phyloP scores from a whole-genome alignment of 2,888 invertebrate genomes.

The Brachypterus glaber region DNA sequence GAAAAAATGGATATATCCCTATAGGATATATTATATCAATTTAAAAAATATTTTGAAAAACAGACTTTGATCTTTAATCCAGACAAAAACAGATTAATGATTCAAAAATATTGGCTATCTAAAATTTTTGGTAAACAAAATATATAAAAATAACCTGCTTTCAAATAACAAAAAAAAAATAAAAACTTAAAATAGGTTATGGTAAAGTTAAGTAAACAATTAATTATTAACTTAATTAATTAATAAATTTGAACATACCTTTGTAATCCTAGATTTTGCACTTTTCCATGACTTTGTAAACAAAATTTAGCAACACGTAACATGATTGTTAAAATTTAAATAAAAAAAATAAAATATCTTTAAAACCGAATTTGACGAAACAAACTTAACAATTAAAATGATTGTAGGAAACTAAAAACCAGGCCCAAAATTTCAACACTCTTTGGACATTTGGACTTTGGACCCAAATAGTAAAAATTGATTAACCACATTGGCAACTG shows the following conservation, averaged over 20 bases:
- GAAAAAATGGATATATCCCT: too few relatives aligned
- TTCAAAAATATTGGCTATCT: too few relatives aligned
- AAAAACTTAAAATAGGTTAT: too few relatives aligned
- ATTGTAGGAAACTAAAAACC: background rate
- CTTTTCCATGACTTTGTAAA: conserved; percentile 14
- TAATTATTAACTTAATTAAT: conserved; percentile 4
- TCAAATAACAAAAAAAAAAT: too few relatives aligned
- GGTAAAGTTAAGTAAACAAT: background rate
- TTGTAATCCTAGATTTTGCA: conserved; percentile 15
- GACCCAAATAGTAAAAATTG: conserved; percentile 2
- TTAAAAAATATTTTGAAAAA: too few relatives aligned
- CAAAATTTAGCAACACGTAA: conserved; percentile 17
- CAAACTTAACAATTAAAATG: background rate
- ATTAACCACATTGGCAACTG: too few relatives aligned
- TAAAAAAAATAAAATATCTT: background rate
- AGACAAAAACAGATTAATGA: too few relatives aligned
- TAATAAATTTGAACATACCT: conserved; percentile 19
- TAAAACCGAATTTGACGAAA: background rate
- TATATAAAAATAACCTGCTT: too few relatives aligned
- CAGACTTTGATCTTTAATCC: too few relatives aligned
- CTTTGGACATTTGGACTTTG: conserved; percentile 25
- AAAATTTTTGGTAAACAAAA: too few relatives aligned
- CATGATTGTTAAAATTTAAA: conserved; percentile 13
- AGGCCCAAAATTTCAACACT: conserved; percentile 11
- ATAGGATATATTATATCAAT: too few relatives aligned